Percentiles rank a stretch among this genome's conserved stretches.
phyloP scores from a whole-genome alignment of 2,888 invertebrate genomes.

The Catocala fraxini region DNA sequence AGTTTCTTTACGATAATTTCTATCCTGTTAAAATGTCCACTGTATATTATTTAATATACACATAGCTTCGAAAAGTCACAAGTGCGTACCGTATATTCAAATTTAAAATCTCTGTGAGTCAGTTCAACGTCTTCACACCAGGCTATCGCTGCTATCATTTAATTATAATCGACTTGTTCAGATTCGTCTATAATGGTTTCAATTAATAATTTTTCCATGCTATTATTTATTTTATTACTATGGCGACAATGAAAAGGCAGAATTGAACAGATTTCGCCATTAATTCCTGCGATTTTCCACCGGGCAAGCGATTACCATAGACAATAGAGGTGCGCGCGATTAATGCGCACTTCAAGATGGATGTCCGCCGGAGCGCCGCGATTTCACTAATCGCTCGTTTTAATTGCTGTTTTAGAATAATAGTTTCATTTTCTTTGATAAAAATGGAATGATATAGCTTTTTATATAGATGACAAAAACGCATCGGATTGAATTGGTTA shows the following conservation, averaged over 20 bases:
- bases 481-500: too few species aligned
- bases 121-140: too few species aligned
- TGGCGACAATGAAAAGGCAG: slow-evolving; percentile 22
- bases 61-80: too few species aligned
- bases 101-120: too few species aligned
- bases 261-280: slow-evolving; percentile 36
- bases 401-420: slow-evolving; percentile 44
- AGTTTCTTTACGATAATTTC: too few species aligned
- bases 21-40: too few species aligned
- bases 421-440: slow-evolving; percentile 26
- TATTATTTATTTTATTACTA: slow-evolving; percentile 1
- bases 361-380: slow-evolving; percentile 29
- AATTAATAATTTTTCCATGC: neutral
- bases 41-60: too few species aligned
- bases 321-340: slow-evolving; percentile 57
- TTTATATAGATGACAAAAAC: too few species aligned
- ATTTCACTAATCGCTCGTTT: slow-evolving; percentile 41
- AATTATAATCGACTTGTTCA: neutral
- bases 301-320: slow-evolving; percentile 47
- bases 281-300: slow-evolving; percentile 42
- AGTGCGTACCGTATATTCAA: too few species aligned
- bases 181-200: neutral
- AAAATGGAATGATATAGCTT: neutral
- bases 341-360: slow-evolving; percentile 52
- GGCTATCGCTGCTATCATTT: neutral